phyloP scores from a whole-genome alignment of 2,888 invertebrate species.

The Hypercompe scribonia region DNA sequence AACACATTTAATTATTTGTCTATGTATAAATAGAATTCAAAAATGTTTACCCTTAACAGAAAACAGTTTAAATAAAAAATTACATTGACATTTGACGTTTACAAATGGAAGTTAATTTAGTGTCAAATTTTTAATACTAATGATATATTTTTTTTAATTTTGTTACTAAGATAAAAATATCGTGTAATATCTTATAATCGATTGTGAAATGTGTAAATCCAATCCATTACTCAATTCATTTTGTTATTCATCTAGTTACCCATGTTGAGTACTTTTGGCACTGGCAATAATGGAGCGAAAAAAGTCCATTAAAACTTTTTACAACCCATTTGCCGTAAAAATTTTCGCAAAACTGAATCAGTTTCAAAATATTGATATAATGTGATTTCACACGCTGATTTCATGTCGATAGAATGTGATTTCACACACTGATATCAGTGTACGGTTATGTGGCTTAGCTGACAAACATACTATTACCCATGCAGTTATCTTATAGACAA shows the following conservation, averaged over 20 bases:
- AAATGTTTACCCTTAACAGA: too few relatives aligned
- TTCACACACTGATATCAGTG: constrained; percentile 36
- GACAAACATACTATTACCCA: constrained; percentile 18
- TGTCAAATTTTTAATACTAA: too few relatives aligned
- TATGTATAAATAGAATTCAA: too few relatives aligned
- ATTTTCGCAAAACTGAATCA: constrained; percentile 35
- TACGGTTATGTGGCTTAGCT: constrained; percentile 34
- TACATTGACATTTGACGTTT: too few relatives aligned
- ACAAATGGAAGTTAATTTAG: too few relatives aligned
- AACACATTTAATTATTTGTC: too few relatives aligned
- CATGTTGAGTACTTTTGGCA: constrained; percentile 1
- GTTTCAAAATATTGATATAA: constrained; percentile 34
- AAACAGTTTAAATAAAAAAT: too few relatives aligned
- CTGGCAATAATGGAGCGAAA: constrained; percentile 3
- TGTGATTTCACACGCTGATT: constrained; percentile 37
- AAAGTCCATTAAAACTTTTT: constrained; percentile 1
- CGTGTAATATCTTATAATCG: too few relatives aligned
- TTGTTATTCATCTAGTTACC: neutral
- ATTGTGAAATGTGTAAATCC: neutral
- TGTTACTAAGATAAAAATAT: too few relatives aligned
- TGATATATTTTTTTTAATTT: too few relatives aligned
- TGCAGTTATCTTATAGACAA: constrained; percentile 1
- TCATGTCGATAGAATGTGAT: constrained; percentile 34
- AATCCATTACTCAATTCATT: constrained; percentile 5
- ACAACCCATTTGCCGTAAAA: neutral